Evolutionary conservation across 1,140 invertebrate species (phyloP), one percentile per base, ranked within the genome.

Genomic region (Microplitis mediator): DNA sequence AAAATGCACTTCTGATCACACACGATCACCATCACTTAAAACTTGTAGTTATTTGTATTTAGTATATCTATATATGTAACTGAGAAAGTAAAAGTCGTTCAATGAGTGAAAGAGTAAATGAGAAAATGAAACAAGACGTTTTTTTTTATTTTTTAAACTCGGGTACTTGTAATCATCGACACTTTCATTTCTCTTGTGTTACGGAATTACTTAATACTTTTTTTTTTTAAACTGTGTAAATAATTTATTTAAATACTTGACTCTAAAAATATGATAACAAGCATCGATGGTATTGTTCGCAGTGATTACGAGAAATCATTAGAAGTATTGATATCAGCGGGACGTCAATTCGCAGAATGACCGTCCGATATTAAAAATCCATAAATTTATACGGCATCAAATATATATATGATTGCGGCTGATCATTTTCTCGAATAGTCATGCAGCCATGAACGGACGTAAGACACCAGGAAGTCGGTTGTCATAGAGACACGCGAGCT

Each of bases 21-120:
- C 36, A 39, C 39, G 6, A 45, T 45, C 11, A 31, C 52, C 34
- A 56, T 50, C 54, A n/a, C 16, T 35, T 52, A 32, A 34, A 51
- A 39, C 50, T 32, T 36, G 39, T 36, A 36, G 63, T 73, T 69
- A 60, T 73, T 69, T 36, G 75, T 74, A 72, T 79, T 77, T 79
- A 73, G 76, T 69, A 23, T 23, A 23, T 23, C 23, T 23, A 23
- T 23, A 23, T 75, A 75, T 39, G 73, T 77, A 54, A 74, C 75
- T 77, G 81, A 81, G 82, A 83, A 84, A 83, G 83, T 84, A 79
- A 82, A 81, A 81, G 78, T 74, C 72, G 77, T 69, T 64, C 72
- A 76, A 71, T 74, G 69, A 65, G 11, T 9, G 39, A 69, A 56
- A 52, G 72, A 56, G 63, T 68, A 8, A 13, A 45, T 9, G 39